These are phyloP conservation scores for Papilio aristodemus DNA, from an alignment of 1,140 invertebrate genomes.

Conservation along the genomic window DNA sequence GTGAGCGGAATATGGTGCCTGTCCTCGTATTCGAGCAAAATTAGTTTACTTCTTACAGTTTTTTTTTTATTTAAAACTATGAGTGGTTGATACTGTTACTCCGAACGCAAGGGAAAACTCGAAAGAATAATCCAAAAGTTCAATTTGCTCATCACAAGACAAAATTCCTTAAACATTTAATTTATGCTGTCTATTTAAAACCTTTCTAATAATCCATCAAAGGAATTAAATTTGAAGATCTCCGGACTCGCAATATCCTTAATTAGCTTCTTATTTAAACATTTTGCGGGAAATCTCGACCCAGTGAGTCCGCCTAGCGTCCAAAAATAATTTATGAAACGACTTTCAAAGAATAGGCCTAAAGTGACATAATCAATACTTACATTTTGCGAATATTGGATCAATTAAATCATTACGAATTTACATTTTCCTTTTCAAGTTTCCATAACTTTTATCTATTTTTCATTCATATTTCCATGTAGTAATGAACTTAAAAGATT, in stretches of 20 bases:
- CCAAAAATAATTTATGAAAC: conserved; percentile 9
- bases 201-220: conserved; percentile 19
- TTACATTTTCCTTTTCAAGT: too few relatives aligned
- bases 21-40: too few relatives aligned
- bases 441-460: too few relatives aligned
- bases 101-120: not conserved
- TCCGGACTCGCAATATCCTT: conserved; percentile 6
- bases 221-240: conserved; percentile 21
- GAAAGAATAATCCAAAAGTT: conserved; percentile 3
- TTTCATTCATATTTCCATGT: too few relatives aligned
- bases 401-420: not conserved
- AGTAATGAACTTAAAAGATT: too few relatives aligned
- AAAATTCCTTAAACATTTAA: conserved; percentile 13
- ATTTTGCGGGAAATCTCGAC: conserved; percentile 4
- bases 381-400: not conserved
- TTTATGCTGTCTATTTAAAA: conserved; percentile 14
- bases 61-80: too few relatives aligned
- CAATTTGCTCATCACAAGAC: not conserved
- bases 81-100: too few relatives aligned
- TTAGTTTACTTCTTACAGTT: too few relatives aligned
- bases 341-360: not conserved
- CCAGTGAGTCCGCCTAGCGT: not conserved
- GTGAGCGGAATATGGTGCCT: too few relatives aligned
- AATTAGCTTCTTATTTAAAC: conserved; percentile 20
- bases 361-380: not conserved